Percentiles rank a stretch among this genome's conserved stretches.
Conservation (phyloP, 2,797 vertebrate species). For the Adelosebastes latens region DNA sequence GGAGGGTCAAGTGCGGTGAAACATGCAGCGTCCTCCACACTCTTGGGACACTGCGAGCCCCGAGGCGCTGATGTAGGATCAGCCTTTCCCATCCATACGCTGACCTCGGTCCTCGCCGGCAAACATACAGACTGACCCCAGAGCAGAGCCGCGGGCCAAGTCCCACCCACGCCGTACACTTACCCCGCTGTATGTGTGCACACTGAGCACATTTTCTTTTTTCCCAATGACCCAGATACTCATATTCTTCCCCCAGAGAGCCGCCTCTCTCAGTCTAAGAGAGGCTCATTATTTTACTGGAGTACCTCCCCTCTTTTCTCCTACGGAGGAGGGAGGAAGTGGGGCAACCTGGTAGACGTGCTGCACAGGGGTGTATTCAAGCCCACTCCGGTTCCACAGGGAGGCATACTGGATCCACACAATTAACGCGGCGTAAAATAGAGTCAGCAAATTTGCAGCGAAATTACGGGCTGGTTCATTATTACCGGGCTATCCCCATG, state of each 20-base stretch:
- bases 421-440: conserved; percentile 64
- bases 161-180: conserved; percentile 60
- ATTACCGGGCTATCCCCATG: conserved; percentile 57
- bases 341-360: conserved; percentile 68
- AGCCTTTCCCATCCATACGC: conserved; percentile 56
- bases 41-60: conserved; percentile 47
- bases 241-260: conserved; percentile 72
- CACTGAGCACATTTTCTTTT: conserved; percentile 45
- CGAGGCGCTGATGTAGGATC: conserved; percentile 58
- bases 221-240: conserved; percentile 77
- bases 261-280: conserved; percentile 61
- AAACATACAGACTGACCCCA: conserved; percentile 61
- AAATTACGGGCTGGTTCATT: conserved; percentile 64
- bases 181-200: conserved; percentile 49
- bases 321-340: conserved; percentile 68
- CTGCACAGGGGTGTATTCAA: conserved; percentile 51
- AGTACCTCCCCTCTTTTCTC: conserved; percentile 59
- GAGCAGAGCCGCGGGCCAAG: conserved; percentile 47
- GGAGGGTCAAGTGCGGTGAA: conserved; percentile 58
- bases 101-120: conserved; percentile 46
- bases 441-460: conserved; percentile 65
- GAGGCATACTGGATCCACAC: conserved; percentile 62
- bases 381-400: conserved; percentile 46
- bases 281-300: conserved; percentile 74
- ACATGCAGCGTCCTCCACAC: conserved; percentile 33